Evolutionary conservation across 2,888 invertebrate genomes (phyloP).

Genomic region (Didymodactylos carnosus): DNA sequence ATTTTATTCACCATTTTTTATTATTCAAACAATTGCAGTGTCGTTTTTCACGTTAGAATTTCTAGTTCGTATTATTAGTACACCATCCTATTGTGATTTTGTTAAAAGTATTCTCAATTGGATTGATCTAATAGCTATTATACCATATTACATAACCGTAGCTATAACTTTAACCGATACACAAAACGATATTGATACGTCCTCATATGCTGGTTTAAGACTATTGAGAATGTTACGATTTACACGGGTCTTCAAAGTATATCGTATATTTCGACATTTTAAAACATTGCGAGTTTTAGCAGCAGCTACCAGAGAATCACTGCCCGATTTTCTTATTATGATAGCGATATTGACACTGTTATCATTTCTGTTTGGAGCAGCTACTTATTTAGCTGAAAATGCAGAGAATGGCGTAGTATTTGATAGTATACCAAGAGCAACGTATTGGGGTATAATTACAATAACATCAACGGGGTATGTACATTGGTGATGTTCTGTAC

Average conservation of each 20-base stretch:
- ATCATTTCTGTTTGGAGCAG: conserved; percentile 28
- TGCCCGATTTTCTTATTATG: conserved; percentile 29
- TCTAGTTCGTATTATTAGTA: conserved; percentile 21
- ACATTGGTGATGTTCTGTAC: too few species aligned
- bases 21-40: conserved; percentile 28
- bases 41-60: conserved; percentile 30
- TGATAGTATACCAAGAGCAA: conserved; percentile 28
- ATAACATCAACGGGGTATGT: conserved; percentile 31
- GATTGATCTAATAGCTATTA: conserved; percentile 28
- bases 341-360: conserved; percentile 27
- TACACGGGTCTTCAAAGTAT: conserved; percentile 28
- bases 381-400: conserved; percentile 28
- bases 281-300: conserved; percentile 28
- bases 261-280: conserved; percentile 22
- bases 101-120: conserved; percentile 25
- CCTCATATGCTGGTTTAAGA: conserved; percentile 11
- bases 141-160: conserved; percentile 28
- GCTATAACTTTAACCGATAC: conserved; percentile 16
- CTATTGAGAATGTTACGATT: conserved; percentile 26
- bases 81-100: conserved; percentile 24
- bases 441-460: conserved; percentile 33
- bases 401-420: conserved; percentile 20
- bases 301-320: conserved; percentile 26
- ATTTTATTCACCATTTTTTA: conserved; percentile 22
- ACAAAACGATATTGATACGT: background rate